These are phyloP conservation scores for Gari tellinella DNA, from an alignment of 2,888 invertebrate species.

Conservation along the genomic window DNA sequence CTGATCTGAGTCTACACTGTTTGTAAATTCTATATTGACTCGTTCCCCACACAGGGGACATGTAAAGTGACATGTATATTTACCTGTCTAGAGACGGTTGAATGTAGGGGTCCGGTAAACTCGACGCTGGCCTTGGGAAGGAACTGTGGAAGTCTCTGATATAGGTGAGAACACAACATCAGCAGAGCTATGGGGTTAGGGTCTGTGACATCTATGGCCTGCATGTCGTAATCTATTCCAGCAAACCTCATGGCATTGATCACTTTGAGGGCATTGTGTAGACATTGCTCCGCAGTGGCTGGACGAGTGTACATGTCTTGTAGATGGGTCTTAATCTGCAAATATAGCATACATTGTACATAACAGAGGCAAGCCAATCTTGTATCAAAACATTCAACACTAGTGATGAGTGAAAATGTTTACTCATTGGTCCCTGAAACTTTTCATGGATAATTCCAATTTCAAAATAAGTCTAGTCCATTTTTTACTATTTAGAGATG, in stretches of 20 bases:
- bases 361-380: neutral
- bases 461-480: no score
- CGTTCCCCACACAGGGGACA: no score
- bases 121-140: slow-evolving; percentile 81
- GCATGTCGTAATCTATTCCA: slow-evolving; percentile 84
- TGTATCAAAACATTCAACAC: no score
- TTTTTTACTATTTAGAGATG: no score
- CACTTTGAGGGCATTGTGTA: slow-evolving; percentile 83
- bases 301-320: slow-evolving; percentile 83
- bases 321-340: slow-evolving; percentile 81
- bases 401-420: no score
- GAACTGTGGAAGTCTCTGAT: slow-evolving; percentile 82
- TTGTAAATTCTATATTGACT: no score
- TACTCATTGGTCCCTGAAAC: no score
- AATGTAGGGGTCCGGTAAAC: slow-evolving; percentile 81
- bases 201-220: slow-evolving; percentile 84
- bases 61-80: no score
- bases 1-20: no score
- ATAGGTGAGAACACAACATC: slow-evolving; percentile 81
- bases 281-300: slow-evolving; percentile 82
- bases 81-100: slow-evolving; percentile 81
- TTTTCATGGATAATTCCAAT: no score
- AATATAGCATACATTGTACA: slow-evolving; percentile 5
- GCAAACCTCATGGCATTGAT: slow-evolving; percentile 82
- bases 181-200: slow-evolving; percentile 83